Percentiles rank a stretch among this genome's conserved stretches.
Evolutionary conservation across 2,888 invertebrate species (phyloP).

Genomic region (Rotaria socialis): DNA sequence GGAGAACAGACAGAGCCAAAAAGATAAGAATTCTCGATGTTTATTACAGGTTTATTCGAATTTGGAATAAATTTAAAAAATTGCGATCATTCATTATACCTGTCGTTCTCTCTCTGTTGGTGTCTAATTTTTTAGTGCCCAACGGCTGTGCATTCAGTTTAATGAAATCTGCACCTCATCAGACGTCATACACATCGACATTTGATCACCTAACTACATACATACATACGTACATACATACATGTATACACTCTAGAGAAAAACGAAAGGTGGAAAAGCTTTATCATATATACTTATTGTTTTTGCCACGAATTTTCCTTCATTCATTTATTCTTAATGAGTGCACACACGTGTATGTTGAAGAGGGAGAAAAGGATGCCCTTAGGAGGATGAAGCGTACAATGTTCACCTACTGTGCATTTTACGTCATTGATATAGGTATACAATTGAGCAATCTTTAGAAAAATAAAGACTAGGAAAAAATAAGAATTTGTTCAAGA

Average conservation of each 20-base stretch:
- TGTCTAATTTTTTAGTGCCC: conserved; percentile 22
- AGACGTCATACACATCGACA: not conserved
- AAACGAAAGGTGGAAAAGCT: not conserved
- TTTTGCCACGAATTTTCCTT: not conserved
- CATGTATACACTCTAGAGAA: not conserved
- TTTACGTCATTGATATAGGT: conserved; percentile 18
- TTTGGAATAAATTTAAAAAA: not conserved
- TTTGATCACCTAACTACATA: not conserved
- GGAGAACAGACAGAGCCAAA: not conserved
- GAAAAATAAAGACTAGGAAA: not conserved
- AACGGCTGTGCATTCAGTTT: conserved; percentile 7
- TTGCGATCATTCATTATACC: not conserved
- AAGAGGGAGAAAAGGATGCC: not conserved
- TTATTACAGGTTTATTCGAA: not conserved
- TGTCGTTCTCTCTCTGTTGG: not conserved
- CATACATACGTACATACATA: not conserved
- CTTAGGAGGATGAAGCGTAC: not conserved
- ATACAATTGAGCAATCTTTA: conserved; percentile 3
- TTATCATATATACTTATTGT: conserved; percentile 12
- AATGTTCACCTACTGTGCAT: not conserved
- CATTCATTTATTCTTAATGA: conserved; percentile 19
- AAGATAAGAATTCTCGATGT: not conserved
- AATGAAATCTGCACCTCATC: conserved; percentile 9
- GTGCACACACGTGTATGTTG: not conserved
- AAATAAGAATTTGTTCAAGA: not conserved